Base-by-base conservation (phyloP, 2,888 invertebrate species). In the Drosophila hamatofila region DNA sequence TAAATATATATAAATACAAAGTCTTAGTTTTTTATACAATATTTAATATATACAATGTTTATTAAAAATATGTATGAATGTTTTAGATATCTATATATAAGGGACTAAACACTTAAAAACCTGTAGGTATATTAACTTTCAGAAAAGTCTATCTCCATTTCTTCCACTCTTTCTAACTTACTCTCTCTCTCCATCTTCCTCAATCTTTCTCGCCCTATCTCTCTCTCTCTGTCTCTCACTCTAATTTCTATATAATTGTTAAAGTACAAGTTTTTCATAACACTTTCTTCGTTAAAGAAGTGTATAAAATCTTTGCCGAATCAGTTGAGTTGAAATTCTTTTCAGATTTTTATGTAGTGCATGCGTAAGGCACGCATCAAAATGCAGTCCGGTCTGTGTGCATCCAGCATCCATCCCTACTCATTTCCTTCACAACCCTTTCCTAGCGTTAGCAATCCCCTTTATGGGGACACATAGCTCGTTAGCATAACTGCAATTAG, bases 401-500 rank as follows among this genome's bases (percentile, higher is more conserved):
- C 63, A 63, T 33, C 44, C 37, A n/a, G n/a, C 37, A 27, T 0
- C 14, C 44, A 44, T 12, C 27, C 42, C 23, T n/a, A 52, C 14
- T 27, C 27, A 18, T 1, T 7, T 18, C 4, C 14, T 3, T 3
- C 42, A 1, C 30, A 41, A 3, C 37, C 55, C 18, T 30, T 18
- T 30, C 49, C 49, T 33, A 14, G 41, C 30, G 7, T 11, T 14
- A 41, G 37, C 83, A 52, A 65, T 62, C 54, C 57, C 56, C 55
- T 56, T 61, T 27, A 23, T 48, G 56, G 51, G 51, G 51, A 42
- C 54, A 44, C 49, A 64, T 37, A 46, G 68, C 82, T 89, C 88
- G 85, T 89, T 84, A 88, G 85, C 82, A 77, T 70, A 69, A 68
- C 75, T 84, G 89, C 88, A 84, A 84, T 89, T 89, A 84, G 88